phyloP scores from a whole-genome alignment of 2,888 invertebrate genomes.

The Clusia tigrina region DNA sequence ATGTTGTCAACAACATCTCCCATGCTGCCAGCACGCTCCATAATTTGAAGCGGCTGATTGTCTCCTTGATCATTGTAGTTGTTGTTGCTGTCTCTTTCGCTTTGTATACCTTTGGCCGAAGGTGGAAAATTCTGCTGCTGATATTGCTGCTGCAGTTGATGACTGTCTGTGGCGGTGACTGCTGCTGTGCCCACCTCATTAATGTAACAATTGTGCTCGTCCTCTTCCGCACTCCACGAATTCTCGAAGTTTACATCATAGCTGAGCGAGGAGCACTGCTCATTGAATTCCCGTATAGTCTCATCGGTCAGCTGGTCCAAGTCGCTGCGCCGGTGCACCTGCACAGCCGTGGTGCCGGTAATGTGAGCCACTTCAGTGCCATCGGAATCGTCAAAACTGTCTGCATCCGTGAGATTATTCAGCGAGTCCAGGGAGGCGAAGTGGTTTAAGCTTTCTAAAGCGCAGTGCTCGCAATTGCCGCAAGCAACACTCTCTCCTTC shows the following conservation, averaged over 20 bases:
- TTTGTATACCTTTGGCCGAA: conserved; percentile 14
- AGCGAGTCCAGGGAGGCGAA: conserved; percentile 73
- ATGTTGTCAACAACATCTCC: not conserved
- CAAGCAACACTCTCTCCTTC: conserved; percentile 15
- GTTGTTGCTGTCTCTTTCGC: conserved; percentile 26
- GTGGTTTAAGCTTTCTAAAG: conserved; percentile 14
- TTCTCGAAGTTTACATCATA: conserved; percentile 54
- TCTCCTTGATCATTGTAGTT: conserved; percentile 31
- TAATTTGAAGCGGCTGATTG: not conserved
- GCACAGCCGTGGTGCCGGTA: conserved; percentile 60
- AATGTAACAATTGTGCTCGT: conserved; percentile 49
- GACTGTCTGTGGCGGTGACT: conserved; percentile 36
- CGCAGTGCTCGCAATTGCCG: conserved; percentile 3
- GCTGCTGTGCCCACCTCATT: conserved; percentile 24
- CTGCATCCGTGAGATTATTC: conserved; percentile 74
- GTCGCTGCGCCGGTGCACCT: conserved; percentile 60
- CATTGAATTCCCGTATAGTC: conserved; percentile 57
- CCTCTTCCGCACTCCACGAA: conserved; percentile 60
- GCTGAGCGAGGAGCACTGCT: conserved; percentile 55
- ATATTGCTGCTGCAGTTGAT: conserved; percentile 5
- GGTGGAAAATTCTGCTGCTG: too few species aligned
- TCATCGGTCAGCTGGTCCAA: conserved; percentile 60
- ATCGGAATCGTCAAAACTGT: conserved; percentile 72
- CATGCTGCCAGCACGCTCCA: not conserved
- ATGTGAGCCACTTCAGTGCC: conserved; percentile 71